Evolutionary conservation across 2,797 vertebrate genomes (phyloP).

Genomic region (Tinamus major): DNA sequence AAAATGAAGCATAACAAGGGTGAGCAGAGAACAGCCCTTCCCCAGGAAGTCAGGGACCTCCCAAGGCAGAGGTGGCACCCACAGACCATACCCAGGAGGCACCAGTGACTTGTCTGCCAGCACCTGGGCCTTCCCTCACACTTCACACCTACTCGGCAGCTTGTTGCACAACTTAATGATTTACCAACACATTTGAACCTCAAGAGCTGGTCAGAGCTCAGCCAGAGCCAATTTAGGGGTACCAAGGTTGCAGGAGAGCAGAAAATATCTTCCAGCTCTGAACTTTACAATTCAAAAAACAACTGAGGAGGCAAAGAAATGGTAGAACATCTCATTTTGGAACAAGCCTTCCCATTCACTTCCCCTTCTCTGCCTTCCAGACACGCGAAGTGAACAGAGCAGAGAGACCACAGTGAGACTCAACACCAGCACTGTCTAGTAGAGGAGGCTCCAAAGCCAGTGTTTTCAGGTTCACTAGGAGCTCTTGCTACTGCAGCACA

Average conservation of each 20-base stretch:
- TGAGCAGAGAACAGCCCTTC: background rate
- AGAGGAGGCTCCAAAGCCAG: background rate
- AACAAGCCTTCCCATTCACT: background rate
- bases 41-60: background rate
- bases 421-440: background rate
- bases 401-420: background rate
- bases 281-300: background rate
- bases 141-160: background rate
- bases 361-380: background rate
- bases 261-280: background rate
- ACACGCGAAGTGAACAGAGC: background rate
- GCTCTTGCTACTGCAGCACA: background rate
- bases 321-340: background rate
- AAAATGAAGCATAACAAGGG: background rate
- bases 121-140: background rate
- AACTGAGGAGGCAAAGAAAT: background rate
- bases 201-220: background rate
- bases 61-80: background rate
- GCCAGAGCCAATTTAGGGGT: background rate
- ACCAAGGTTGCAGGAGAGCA: background rate
- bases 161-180: background rate
- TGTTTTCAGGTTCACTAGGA: background rate
- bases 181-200: background rate
- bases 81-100: rapidly evolving
- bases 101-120: background rate